These are phyloP conservation scores for Copidosoma floridanum DNA, from an alignment of 1,140 invertebrate genomes.

Conservation along the genomic window DNA sequence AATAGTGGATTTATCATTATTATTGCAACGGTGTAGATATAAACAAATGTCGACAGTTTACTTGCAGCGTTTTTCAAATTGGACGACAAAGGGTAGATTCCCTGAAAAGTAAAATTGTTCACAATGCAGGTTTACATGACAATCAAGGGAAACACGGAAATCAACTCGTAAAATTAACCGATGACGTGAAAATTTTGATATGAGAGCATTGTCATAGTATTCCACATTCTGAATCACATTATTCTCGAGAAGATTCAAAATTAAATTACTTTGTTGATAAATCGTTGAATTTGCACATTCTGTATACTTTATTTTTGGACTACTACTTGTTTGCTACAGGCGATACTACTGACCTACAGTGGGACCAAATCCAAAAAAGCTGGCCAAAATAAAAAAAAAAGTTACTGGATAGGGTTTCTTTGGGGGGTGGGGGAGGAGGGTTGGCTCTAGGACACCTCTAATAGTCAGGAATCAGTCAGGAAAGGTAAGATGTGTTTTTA, in stretches of 20 bases:
- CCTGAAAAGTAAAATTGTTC: too few relatives aligned
- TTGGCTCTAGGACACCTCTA: too few relatives aligned
- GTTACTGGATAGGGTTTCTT: too few relatives aligned
- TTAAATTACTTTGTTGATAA: constrained; percentile 2
- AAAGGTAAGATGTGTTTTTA: too few relatives aligned
- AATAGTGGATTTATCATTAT: not conserved
- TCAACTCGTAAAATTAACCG: not conserved
- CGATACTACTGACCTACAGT: not conserved
- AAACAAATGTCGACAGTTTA: not conserved
- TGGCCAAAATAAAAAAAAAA: too few relatives aligned
- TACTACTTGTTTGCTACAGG: not conserved
- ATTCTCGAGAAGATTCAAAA: not conserved
- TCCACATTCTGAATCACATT: not conserved
- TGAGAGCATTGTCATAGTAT: not conserved
- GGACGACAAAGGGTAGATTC: too few relatives aligned
- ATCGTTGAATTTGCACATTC: not conserved
- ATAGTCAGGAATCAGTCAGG: too few relatives aligned
- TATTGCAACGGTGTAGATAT: not conserved
- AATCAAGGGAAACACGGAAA: not conserved
- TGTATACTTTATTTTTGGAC: not conserved
- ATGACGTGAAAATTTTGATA: too few relatives aligned
- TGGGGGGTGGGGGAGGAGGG: too few relatives aligned
- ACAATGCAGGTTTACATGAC: too few relatives aligned
- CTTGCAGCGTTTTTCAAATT: too few relatives aligned
- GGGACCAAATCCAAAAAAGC: too few relatives aligned